phyloP scores from a whole-genome alignment of 2,797 vertebrate genomes.

The Halcyon badia region DNA sequence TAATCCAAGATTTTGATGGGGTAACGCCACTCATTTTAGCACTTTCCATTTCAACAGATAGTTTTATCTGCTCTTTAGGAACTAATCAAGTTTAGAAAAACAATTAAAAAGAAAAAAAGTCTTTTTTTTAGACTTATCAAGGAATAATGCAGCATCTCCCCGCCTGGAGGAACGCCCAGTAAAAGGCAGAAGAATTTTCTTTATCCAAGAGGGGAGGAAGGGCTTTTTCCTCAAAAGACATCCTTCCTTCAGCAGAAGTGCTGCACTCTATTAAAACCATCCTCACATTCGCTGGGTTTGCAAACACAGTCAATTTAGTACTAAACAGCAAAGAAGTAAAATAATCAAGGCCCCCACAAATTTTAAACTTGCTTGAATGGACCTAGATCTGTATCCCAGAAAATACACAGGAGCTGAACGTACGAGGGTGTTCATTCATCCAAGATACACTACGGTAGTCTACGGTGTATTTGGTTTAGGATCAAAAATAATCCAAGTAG shows the following conservation, averaged over 20 bases:
- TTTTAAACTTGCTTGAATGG: background rate
- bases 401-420: background rate
- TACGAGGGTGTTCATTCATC: constrained; percentile 2
- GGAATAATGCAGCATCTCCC: background rate
- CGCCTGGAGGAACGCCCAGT: background rate
- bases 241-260: background rate
- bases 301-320: background rate
- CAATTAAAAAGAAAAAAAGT: background rate
- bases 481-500: constrained; percentile 77
- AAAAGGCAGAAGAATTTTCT: background rate
- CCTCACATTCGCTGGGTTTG: background rate
- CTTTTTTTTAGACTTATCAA: background rate
- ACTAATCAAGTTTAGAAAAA: constrained; percentile 14
- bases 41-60: constrained; percentile 37
- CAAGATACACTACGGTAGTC: background rate
- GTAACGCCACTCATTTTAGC: constrained; percentile 43
- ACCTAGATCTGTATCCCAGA: background rate
- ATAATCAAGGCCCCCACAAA: background rate
- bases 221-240: background rate
- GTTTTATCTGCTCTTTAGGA: constrained; percentile 8
- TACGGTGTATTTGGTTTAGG: constrained; percentile 56
- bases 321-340: background rate
- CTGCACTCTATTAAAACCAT: background rate
- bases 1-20: constrained; percentile 49
- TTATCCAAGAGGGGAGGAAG: background rate